Conservation (phyloP, 1,140 invertebrate genomes). For the Bombus polaris region DNA sequence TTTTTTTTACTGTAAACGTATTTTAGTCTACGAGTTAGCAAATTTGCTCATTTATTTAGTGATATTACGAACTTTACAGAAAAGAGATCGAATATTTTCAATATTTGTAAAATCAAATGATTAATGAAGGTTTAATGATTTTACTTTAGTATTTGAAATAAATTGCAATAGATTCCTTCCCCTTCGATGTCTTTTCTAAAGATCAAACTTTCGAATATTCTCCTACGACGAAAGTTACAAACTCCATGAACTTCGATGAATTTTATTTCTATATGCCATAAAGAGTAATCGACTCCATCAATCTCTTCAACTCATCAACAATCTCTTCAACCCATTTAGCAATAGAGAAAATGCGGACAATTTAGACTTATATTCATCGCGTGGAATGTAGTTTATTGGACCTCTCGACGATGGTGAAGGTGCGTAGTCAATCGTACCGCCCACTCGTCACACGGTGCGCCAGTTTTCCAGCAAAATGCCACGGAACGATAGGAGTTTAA, state of each 20-base stretch:
- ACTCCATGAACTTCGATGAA: neutral
- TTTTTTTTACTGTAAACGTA: neutral
- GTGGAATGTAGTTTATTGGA: neutral
- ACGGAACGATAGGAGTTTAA: neutral
- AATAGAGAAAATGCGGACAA: neutral
- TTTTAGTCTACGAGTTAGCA: neutral
- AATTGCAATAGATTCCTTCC: neutral
- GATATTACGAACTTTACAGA: neutral
- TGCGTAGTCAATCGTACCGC: neutral
- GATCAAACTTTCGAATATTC: neutral
- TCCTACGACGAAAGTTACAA: neutral
- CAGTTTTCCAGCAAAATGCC: constrained; percentile 5
- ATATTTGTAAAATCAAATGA: neutral
- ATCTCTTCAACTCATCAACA: neutral
- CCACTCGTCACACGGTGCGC: neutral
- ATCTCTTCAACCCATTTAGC: neutral
- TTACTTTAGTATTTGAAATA: neutral
- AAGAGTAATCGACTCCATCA: neutral
- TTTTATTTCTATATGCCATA: neutral
- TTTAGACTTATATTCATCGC: neutral
- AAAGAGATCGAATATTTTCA: neutral
- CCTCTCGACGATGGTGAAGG: neutral
- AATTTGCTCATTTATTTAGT: neutral
- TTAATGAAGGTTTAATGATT: neutral
- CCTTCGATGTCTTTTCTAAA: neutral